Evolutionary conservation across 2,888 invertebrate species (phyloP).

Genomic region (Galerucella pusilla): DNA sequence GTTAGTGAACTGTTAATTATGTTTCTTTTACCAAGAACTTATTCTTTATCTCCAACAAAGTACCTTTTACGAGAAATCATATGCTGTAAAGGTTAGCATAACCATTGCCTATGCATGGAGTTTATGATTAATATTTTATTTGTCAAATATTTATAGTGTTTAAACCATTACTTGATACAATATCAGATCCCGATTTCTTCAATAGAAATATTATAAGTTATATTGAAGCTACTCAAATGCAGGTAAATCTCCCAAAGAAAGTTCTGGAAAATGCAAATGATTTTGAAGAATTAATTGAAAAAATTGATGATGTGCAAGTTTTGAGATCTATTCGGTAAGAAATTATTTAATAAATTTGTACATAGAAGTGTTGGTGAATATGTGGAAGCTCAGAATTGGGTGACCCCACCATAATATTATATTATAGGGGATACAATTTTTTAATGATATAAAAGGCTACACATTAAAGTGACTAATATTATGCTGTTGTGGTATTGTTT

Average conservation of each 20-base stretch:
- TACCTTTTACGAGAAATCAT: slow-evolving; percentile 86
- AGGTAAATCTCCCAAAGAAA: slow-evolving; percentile 80
- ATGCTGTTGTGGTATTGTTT: not conserved
- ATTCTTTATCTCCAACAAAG: slow-evolving; percentile 81
- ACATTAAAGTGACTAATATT: not conserved
- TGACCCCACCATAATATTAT: too few species aligned
- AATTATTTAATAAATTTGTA: not conserved
- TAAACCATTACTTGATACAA: slow-evolving; percentile 82
- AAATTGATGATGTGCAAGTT: slow-evolving; percentile 83
- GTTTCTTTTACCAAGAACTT: slow-evolving; percentile 83
- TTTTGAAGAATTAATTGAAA: slow-evolving; percentile 89
- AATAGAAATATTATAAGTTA: slow-evolving; percentile 88
- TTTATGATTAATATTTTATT: slow-evolving; percentile 8
- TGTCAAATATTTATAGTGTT: slow-evolving; percentile 71
- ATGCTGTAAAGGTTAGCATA: slow-evolving; percentile 79
- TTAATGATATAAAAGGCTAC: too few species aligned
- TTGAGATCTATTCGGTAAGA: slow-evolving; percentile 81
- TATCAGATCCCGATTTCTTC: slow-evolving; percentile 92
- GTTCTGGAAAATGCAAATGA: slow-evolving; percentile 90
- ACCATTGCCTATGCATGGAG: not conserved
- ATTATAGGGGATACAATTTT: too few species aligned
- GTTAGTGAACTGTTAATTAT: slow-evolving; percentile 86
- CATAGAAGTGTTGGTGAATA: too few species aligned
- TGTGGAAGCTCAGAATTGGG: too few species aligned
- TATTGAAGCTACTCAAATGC: slow-evolving; percentile 82